Evolutionary conservation across 2,797 vertebrate species (phyloP).

Genomic region (Lepilemur septentrionalis): DNA sequence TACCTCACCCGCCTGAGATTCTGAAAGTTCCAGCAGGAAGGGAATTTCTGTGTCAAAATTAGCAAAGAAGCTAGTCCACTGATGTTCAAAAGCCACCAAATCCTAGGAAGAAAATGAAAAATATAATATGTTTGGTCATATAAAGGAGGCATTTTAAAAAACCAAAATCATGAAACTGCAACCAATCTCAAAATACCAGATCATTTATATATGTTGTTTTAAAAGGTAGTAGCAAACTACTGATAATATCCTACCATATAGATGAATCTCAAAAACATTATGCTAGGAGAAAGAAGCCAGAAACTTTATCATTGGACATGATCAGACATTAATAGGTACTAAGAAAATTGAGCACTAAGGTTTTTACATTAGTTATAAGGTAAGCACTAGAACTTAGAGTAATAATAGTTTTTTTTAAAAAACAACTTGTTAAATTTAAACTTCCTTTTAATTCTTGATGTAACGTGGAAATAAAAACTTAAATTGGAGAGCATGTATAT

Average conservation of each 20-base stretch:
- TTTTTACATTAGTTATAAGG: not conserved
- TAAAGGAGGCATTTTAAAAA: constrained; percentile 9
- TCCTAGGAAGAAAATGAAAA: constrained; percentile 85
- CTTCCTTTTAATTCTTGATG: not conserved
- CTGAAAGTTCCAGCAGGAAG: constrained; percentile 95
- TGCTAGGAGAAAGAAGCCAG: not conserved
- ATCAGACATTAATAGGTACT: not conserved
- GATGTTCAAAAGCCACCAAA: constrained; percentile 92
- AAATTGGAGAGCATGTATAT: not conserved
- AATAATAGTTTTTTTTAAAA: not conserved
- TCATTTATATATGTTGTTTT: not conserved
- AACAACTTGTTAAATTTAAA: not conserved
- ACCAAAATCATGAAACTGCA: not conserved
- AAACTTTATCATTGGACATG: not conserved
- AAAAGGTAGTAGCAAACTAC: not conserved
- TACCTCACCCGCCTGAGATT: constrained; percentile 97
- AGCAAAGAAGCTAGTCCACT: constrained; percentile 94
- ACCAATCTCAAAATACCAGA: not conserved
- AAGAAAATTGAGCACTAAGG: not conserved
- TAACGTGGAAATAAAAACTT: not conserved
- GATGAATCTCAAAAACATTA: not conserved
- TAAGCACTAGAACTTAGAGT: not conserved
- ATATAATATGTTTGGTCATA: not conserved
- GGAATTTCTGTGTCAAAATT: constrained; percentile 96
- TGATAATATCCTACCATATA: not conserved